Evolutionary conservation across 2,797 vertebrate species (phyloP).

Genomic region (Hydrolagus colliei): DNA sequence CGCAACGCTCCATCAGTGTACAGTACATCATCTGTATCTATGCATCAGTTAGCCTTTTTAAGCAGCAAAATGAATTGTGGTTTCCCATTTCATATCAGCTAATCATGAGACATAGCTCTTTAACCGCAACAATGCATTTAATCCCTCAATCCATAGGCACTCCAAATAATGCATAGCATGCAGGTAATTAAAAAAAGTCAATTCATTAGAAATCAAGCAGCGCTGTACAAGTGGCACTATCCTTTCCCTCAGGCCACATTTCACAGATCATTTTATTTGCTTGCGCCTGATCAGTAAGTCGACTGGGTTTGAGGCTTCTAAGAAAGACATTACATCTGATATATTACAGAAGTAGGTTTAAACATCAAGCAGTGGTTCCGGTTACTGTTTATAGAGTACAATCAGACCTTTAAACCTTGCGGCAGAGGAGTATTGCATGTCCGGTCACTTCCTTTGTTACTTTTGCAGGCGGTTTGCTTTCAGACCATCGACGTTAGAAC

Average conservation of each 20-base stretch:
- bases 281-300: slow-evolving; percentile 11
- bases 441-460: background rate
- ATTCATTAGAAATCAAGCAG: slow-evolving; percentile 32
- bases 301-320: background rate
- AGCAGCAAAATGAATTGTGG: slow-evolving; percentile 25
- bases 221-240: background rate
- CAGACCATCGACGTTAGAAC: background rate
- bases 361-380: background rate
- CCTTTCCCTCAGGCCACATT: slow-evolving; percentile 26
- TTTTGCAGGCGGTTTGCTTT: background rate
- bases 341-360: slow-evolving; percentile 7
- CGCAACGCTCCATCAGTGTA: slow-evolving; percentile 1
- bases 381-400: background rate
- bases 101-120: slow-evolving; percentile 23
- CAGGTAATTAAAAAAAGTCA: slow-evolving; percentile 25
- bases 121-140: slow-evolving; percentile 27
- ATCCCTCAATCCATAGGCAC: background rate
- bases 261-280: slow-evolving; percentile 20
- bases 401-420: background rate
- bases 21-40: slow-evolving; percentile 21
- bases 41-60: slow-evolving; percentile 30
- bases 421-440: background rate
- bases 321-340: slow-evolving; percentile 26
- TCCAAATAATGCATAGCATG: slow-evolving; percentile 32
- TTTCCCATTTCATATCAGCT: slow-evolving; percentile 28